Conservation (phyloP, 2,797 vertebrate species). For the Macrochelys suwanniensis region DNA sequence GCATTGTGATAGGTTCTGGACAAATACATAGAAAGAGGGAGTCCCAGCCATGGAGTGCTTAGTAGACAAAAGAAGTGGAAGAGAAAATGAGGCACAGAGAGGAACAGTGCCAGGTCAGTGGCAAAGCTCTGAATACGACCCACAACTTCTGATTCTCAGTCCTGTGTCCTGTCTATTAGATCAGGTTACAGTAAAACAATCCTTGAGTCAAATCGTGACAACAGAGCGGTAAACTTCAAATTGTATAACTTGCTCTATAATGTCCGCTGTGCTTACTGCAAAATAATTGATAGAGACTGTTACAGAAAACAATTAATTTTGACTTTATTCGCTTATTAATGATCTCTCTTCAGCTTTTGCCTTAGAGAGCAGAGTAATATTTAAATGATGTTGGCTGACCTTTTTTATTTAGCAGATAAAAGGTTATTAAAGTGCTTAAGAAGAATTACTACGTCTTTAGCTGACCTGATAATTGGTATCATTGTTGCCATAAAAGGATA, state of each 20-base stretch:
- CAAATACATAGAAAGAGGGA: not conserved
- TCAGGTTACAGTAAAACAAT: not conserved
- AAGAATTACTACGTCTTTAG: constrained; percentile 71
- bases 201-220: not conserved
- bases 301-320: constrained; percentile 69
- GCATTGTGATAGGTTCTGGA: not conserved
- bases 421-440: constrained; percentile 77
- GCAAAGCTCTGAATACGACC: accelerated
- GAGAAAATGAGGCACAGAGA: not conserved
- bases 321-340: constrained; percentile 71
- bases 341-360: constrained; percentile 64
- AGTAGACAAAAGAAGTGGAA: constrained; percentile 8
- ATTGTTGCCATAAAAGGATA: constrained; percentile 66
- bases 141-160: not conserved
- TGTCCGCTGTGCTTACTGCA: constrained; percentile 17
- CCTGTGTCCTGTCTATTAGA: accelerated
- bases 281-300: constrained; percentile 53
- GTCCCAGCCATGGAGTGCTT: too few species aligned
- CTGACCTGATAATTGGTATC: constrained; percentile 70
- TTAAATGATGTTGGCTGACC: constrained; percentile 77
- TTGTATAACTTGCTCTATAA: not conserved
- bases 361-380: constrained; percentile 55
- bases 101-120: not conserved
- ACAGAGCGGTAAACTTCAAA: not conserved
- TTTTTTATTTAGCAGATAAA: constrained; percentile 78